These are phyloP conservation scores for Lasioglossum figueresi DNA, from an alignment of 2,888 invertebrate species.

Conservation along the genomic window DNA sequence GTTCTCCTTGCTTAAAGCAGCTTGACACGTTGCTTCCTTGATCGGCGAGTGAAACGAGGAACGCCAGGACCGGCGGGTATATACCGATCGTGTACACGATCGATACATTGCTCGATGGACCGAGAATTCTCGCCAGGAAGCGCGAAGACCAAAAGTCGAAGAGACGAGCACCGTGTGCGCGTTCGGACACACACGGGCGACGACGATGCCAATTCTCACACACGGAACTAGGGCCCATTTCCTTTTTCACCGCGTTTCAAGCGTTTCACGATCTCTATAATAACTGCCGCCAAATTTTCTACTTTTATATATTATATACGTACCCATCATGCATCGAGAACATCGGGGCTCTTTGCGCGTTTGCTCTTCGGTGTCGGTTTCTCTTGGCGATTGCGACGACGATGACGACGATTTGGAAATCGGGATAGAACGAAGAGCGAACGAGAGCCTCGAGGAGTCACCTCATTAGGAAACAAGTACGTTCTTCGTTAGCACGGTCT, in stretches of 20 bases:
- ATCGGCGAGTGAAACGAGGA: conserved; percentile 35
- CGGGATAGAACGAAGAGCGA: conserved; percentile 23
- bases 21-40: conserved; percentile 52
- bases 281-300: conserved; percentile 75
- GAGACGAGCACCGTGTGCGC: background rate
- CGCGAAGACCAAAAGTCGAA: conserved; percentile 41
- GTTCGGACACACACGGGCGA: background rate
- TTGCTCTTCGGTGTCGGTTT: conserved; percentile 42
- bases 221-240: conserved; percentile 58
- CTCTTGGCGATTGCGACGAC: background rate
- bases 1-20: conserved; percentile 53
- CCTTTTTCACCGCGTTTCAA: conserved; percentile 70
- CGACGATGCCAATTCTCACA: conserved; percentile 27
- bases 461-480: conserved; percentile 37
- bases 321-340: conserved; percentile 75
- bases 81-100: background rate
- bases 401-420: background rate
- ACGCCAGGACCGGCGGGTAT: conserved; percentile 16
- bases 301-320: conserved; percentile 77
- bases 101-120: background rate
- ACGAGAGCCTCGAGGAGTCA: conserved; percentile 25
- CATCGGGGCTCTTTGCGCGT: conserved; percentile 34
- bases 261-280: conserved; percentile 76
- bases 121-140: conserved; percentile 28
- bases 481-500: conserved; percentile 44